phyloP scores from a whole-genome alignment of 2,888 invertebrate genomes.

The Hyles lineata region DNA sequence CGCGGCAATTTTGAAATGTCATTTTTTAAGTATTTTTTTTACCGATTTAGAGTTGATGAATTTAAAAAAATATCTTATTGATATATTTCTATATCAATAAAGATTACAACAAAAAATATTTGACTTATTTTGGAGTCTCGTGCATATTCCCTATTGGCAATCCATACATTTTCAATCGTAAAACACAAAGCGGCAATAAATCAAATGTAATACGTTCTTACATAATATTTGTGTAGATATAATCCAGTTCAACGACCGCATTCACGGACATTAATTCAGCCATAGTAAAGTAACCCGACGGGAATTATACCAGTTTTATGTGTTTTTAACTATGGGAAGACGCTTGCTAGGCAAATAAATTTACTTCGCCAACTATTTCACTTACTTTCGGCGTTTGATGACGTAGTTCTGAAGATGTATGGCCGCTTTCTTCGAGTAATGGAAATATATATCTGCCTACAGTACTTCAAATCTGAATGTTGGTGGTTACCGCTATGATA shows the following conservation, averaged over 20 bases:
- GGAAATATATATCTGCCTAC: slow-evolving; percentile 1
- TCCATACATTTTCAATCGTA: too few species aligned
- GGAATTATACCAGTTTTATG: slow-evolving; percentile 33
- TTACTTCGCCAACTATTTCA: slow-evolving; percentile 24
- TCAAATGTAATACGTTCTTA: background rate
- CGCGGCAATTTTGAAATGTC: too few species aligned
- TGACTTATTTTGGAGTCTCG: too few species aligned
- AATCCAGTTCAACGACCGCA: slow-evolving; percentile 4
- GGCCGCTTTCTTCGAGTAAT: background rate
- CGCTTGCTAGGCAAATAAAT: slow-evolving; percentile 28
- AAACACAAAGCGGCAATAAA: background rate
- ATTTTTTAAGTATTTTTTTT: too few species aligned
- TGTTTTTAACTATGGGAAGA: slow-evolving; percentile 29
- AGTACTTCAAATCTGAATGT: background rate
- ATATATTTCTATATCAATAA: too few species aligned
- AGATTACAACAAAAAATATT: too few species aligned
- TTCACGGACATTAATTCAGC: slow-evolving; percentile 8
- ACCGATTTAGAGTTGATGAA: too few species aligned
- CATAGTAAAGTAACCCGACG: slow-evolving; percentile 28
- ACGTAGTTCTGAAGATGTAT: slow-evolving; percentile 23
- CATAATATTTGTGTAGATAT: background rate
- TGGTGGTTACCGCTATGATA: background rate
- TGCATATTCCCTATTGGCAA: too few species aligned
- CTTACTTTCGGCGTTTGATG: slow-evolving; percentile 14
- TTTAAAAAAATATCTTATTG: too few species aligned